Percentiles rank a stretch among this genome's conserved stretches.
Evolutionary conservation across 2,888 invertebrate genomes (phyloP).

Genomic region (Spodoptera picta): DNA sequence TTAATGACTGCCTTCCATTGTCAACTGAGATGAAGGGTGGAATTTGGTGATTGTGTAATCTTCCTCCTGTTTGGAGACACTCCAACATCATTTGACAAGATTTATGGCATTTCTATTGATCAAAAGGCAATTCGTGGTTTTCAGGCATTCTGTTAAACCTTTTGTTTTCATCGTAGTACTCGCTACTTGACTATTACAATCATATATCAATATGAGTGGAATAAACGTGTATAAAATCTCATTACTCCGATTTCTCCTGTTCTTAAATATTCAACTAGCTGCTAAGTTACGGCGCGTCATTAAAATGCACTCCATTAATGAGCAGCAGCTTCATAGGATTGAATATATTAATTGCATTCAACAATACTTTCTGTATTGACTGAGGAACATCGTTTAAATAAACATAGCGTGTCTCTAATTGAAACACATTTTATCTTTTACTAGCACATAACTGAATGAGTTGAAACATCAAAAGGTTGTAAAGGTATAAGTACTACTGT

Average conservation of each 20-base stretch:
- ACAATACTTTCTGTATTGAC: slow-evolving; percentile 1
- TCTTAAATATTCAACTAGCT: slow-evolving; percentile 29
- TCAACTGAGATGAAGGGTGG: slow-evolving; percentile 27
- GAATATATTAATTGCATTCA: slow-evolving; percentile 27
- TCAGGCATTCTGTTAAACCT: no score
- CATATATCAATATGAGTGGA: background rate
- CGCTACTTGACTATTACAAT: no score
- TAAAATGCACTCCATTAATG: slow-evolving; percentile 41
- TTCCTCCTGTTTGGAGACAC: background rate
- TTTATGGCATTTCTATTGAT: slow-evolving; percentile 9
- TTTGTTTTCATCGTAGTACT: no score
- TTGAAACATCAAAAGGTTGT: slow-evolving; percentile 1
- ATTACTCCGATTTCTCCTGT: slow-evolving; percentile 33
- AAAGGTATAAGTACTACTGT: slow-evolving; percentile 3
- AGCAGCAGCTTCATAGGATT: slow-evolving; percentile 15
- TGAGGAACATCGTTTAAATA: background rate
- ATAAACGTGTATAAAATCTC: background rate
- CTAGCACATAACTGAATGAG: background rate
- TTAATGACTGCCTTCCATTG: slow-evolving; percentile 40
- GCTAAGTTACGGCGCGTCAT: slow-evolving; percentile 31
- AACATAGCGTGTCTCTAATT: background rate
- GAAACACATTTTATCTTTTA: slow-evolving; percentile 1
- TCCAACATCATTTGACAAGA: slow-evolving; percentile 16
- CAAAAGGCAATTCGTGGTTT: background rate
- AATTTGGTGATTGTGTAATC: slow-evolving; percentile 22